phyloP scores from a whole-genome alignment of 2,888 invertebrate genomes.

The Metalampra italica region DNA sequence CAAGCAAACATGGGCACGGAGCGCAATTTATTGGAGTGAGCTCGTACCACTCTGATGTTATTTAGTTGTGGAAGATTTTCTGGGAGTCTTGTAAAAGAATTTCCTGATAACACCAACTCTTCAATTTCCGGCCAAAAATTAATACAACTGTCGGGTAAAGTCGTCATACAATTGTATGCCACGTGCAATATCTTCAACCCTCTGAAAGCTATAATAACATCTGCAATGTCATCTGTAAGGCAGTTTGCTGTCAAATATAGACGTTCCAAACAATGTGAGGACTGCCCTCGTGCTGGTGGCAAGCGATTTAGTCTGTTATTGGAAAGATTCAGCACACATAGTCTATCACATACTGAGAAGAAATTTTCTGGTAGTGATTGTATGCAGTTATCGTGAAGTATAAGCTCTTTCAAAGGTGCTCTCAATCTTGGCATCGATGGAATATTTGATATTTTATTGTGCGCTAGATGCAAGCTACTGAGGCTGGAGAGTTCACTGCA shows the following conservation, averaged over 20 bases:
- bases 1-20: slow-evolving; percentile 87
- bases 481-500: slow-evolving; percentile 85
- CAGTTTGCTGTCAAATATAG: slow-evolving; percentile 87
- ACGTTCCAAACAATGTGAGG: slow-evolving; percentile 82
- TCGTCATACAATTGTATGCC: slow-evolving; percentile 87
- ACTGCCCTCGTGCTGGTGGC: slow-evolving; percentile 79
- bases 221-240: slow-evolving; percentile 83
- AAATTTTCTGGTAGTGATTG: slow-evolving; percentile 86
- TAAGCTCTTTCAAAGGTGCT: slow-evolving; percentile 83
- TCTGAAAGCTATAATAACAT: slow-evolving; percentile 81
- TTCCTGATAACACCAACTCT: slow-evolving; percentile 90
- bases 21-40: slow-evolving; percentile 89
- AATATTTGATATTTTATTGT: slow-evolving; percentile 85
- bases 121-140: slow-evolving; percentile 88
- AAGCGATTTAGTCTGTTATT: slow-evolving; percentile 86
- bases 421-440: slow-evolving; percentile 83
- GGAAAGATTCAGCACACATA: slow-evolving; percentile 86
- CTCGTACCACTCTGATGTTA: slow-evolving; percentile 85
- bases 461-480: slow-evolving; percentile 85
- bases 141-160: slow-evolving; percentile 85
- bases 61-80: slow-evolving; percentile 85
- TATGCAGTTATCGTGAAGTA: slow-evolving; percentile 88
- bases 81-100: slow-evolving; percentile 86
- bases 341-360: slow-evolving; percentile 81
- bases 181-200: slow-evolving; percentile 85